Base-by-base conservation (phyloP, 1,140 invertebrate species). In the Eumaeus atala region DNA sequence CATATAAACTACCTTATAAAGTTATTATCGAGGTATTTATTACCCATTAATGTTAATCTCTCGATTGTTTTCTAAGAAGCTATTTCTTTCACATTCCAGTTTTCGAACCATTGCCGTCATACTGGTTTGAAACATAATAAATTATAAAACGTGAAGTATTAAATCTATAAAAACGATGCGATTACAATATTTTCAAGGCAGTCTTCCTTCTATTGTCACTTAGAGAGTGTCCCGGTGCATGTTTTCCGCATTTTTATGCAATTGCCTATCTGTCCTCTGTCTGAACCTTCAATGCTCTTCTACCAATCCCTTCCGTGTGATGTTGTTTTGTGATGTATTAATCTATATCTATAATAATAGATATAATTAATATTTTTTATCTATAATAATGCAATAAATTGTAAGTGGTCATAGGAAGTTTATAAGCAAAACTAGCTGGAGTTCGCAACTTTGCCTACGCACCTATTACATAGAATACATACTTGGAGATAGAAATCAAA, bases 181-280 rank as follows among this genome's bases (percentile, higher is more conserved):
- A 64, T 64, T 64, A 58, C 36, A 64, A 64, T 61, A 64, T 60
- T 58, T 56, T 56, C 62, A 64, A 64, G 62, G 62, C 42, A 50
- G 51, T 64, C 62, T 48, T 54, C 58, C 21, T 49, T 51, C 48
- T 62, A 59, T 62, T 59, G 57, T 51, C 51, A 54, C 34, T n/a
- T 55, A 53, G 47, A 58, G 37, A 51, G 52, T 58, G 54, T 48
- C 47, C 42, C 33, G 57, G 55, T 17, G 37, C 38, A 17, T 38
- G 56, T 60, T 64, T 64, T 64, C 62, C 62, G 62, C 62, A 64
- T 64, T 64, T 64, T 60, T 64, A 49, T 61, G 58, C 60, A 64
- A 64, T 60, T 57, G 57, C 56, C 54, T 40, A 48, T 40, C 57
- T 56, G 28, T 59, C 36, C 48, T 17, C 28, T 52, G n/a, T 55